Base-by-base conservation (phyloP, 2,113 vertebrate genomes). In the Perca schrenkii region DNA sequence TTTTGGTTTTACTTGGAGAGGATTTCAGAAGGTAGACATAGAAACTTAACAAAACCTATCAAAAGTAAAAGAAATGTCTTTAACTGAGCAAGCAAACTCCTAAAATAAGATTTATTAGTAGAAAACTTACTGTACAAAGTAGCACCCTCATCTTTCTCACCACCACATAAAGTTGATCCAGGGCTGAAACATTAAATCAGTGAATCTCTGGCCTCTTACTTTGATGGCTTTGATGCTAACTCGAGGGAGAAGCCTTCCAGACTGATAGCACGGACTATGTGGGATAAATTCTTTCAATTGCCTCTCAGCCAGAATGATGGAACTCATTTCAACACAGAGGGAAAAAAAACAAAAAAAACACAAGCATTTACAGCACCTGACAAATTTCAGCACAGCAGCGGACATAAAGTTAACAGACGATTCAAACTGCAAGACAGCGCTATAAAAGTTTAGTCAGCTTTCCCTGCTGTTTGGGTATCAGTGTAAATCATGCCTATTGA, bases 261-360 rank as follows among this genome's bases (percentile, higher is more conserved):
- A 54, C 75, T n/a, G 47, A 74, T 22, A 7, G 50, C n/a, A n/a
- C 8, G 1, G 22, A 21, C 12, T 50, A 8, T 31, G 63, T 25
- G 4, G 8, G 22, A 71, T 73, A 21, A 28, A 68, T 53, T 65
- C 0, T 52, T n/a, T 52, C 28, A 40, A 75, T 54, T 71, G 56
- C 57, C 4, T 69, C 58, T 60, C 52, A 54, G 61, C 47, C 52
- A 25, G 21, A 65, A 31, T 52, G 56, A 79, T 79, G 56, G 36
- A 53, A 66, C 66, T 53, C 4, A 60, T 77, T 65, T 53, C 40
- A 75, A 49, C 58, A n/a, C 43, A 22, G 49, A 25, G 36, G 21
- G 2, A 0, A 5, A 8, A 72, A 46, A 8, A 56, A 28, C 19
- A 58, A 34, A 19, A 56, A 36, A 19, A 58, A 8, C 7, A 16